Conservation (phyloP, 2,888 invertebrate genomes). For the Melieria omissa region DNA sequence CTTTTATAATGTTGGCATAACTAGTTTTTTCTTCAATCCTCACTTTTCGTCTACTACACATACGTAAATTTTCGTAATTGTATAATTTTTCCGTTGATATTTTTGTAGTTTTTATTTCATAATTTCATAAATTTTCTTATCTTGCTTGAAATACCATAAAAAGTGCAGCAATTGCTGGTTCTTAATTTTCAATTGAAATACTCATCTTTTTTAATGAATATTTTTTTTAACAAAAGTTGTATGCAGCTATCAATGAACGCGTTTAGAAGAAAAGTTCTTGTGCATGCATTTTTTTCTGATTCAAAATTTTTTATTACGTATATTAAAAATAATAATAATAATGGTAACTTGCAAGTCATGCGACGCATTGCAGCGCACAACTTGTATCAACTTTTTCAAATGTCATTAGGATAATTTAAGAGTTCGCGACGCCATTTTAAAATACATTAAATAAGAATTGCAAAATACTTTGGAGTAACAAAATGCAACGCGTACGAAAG, state of each 20-base stretch:
- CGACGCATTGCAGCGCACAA: no score
- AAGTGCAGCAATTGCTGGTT: constrained; percentile 9
- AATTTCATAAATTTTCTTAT: neutral
- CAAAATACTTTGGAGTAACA: no score
- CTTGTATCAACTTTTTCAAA: no score
- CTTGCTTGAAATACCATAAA: constrained; percentile 7
- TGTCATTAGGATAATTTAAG: no score
- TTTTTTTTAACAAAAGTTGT: neutral
- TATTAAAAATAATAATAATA: neutral
- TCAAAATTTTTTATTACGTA: neutral
- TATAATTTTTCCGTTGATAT: no score
- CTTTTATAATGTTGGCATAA: constrained; percentile 20
- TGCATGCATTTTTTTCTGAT: neutral
- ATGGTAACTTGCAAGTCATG: neutral
- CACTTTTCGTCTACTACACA: no score
- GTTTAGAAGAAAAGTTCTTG: neutral
- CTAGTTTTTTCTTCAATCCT: neutral
- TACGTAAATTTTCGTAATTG: no score
- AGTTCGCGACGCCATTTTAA: no score
- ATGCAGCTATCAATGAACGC: neutral
- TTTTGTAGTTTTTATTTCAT: neutral
- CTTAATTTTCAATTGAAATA: neutral
- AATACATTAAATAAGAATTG: no score
- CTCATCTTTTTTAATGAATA: neutral
- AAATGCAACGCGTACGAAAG: no score